Evolutionary conservation across 2,113 vertebrate species (phyloP).

Genomic region (Saccopteryx bilineata): DNA sequence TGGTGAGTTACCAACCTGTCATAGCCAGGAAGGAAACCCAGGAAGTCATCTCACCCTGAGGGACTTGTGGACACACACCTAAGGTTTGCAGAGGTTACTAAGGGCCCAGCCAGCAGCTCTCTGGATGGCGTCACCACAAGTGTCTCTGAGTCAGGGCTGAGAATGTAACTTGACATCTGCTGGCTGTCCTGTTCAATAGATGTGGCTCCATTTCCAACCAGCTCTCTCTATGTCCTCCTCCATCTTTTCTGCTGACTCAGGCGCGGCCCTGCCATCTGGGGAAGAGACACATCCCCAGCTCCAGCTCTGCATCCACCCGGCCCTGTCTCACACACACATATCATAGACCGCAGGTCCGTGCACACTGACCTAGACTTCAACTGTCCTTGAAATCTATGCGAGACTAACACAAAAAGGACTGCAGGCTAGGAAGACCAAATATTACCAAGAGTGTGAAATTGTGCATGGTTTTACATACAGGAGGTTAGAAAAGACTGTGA

Average conservation of each 20-base stretch:
- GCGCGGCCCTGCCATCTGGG: too few species aligned
- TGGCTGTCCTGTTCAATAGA: too few species aligned
- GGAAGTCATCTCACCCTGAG: neutral
- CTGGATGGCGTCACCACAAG: too few species aligned
- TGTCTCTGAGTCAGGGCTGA: neutral
- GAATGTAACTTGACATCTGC: too few species aligned
- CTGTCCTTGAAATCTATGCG: neutral
- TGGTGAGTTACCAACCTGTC: neutral
- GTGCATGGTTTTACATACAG: neutral
- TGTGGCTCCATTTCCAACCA: too few species aligned
- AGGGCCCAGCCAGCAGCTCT: neutral
- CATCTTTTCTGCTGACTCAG: too few species aligned
- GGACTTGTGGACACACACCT: fast-evolving
- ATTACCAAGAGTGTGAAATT: neutral
- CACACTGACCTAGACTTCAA: too few species aligned
- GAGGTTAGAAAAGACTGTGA: neutral
- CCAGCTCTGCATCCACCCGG: too few species aligned
- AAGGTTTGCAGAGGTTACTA: neutral
- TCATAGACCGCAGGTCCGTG: too few species aligned
- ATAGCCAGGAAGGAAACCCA: neutral
- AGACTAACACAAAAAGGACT: neutral
- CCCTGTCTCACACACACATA: too few species aligned
- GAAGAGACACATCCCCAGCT: too few species aligned
- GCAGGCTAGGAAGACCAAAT: neutral
- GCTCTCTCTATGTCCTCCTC: too few species aligned